Evolutionary conservation across 2,888 invertebrate genomes (phyloP).

Genomic region (Myopa tessellatipennis): DNA sequence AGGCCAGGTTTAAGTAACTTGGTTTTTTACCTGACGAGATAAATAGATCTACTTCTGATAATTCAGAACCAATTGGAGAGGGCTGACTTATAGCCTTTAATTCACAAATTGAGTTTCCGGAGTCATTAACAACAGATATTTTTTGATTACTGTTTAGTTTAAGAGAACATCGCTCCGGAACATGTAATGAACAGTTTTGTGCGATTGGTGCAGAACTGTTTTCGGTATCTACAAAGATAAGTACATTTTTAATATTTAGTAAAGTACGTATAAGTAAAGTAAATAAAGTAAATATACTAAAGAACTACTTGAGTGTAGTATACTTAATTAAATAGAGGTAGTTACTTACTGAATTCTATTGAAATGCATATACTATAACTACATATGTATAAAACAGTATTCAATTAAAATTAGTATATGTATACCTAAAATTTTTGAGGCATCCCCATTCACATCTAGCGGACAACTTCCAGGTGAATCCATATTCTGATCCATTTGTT

Average conservation of each 20-base stretch:
- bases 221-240: too few relatives aligned
- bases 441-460: constrained; percentile 82
- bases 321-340: background rate
- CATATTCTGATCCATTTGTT: constrained; percentile 78
- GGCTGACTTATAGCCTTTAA: constrained; percentile 62
- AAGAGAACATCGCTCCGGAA: constrained; percentile 70
- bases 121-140: constrained; percentile 57
- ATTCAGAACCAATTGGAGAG: constrained; percentile 36
- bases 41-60: constrained; percentile 16
- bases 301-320: background rate
- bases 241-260: background rate
- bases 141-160: constrained; percentile 54
- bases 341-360: background rate
- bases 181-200: constrained; percentile 67
- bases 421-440: constrained; percentile 80
- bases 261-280: too few relatives aligned
- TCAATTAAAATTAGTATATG: constrained; percentile 16
- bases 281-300: background rate
- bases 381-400: background rate
- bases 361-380: background rate
- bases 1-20: constrained; percentile 88
- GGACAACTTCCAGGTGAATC: constrained; percentile 91
- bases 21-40: constrained; percentile 75
- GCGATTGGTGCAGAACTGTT: too few relatives aligned
- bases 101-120: constrained; percentile 56